Evolutionary conservation across 2,797 vertebrate species (phyloP), one percentile per base, ranked within the genome.

Genomic region (Nyctibius grandis): DNA sequence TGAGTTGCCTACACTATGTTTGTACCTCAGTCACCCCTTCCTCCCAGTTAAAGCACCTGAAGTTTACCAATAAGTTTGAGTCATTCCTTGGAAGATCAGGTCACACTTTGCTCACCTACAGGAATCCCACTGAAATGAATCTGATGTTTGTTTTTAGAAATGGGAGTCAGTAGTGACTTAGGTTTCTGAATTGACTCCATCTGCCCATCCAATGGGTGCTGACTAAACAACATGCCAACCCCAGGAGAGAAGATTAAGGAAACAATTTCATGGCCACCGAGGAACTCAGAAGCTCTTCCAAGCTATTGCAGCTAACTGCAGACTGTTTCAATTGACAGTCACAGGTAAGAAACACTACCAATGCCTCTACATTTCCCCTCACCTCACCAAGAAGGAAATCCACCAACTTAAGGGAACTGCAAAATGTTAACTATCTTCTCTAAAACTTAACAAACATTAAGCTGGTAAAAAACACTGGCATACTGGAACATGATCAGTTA

Each of bases 141-240:
- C 45, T 51, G 53, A 44, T 50, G 57, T 75, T 50, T 79, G 22
- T 23, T 86, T 89, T 72, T 34, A 90, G 34, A 76, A 61, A 70
- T 26, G 8, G 57, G 16, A 92, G 53, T n/a, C 64, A 64, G 61
- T 23, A 61, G 22, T 38, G 64, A 48, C 53, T 48, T 36, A 48
- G 21, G 28, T 60, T 79, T 91, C 51, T 59, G 54, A 83, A 76
- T 7, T 59, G 34, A 85, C 11, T 77, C 25, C 36, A 56, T 40
- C 36, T 45, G n/a, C 44, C 48, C 56, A 45, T 20, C 51, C 54
- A 82, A 21, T 0, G 0, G 9, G 20, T 44, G 15, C n/a, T 47
- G 53, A 70, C 15, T 45, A 63, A 80, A 67, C 56, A 54, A 59
- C 26, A 21, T 1, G 48, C 18, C 42, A 81, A 12, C 3, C 19